Evolutionary conservation across 2,797 vertebrate genomes (phyloP).

Genomic region (Chaenodraco wilsoni): DNA sequence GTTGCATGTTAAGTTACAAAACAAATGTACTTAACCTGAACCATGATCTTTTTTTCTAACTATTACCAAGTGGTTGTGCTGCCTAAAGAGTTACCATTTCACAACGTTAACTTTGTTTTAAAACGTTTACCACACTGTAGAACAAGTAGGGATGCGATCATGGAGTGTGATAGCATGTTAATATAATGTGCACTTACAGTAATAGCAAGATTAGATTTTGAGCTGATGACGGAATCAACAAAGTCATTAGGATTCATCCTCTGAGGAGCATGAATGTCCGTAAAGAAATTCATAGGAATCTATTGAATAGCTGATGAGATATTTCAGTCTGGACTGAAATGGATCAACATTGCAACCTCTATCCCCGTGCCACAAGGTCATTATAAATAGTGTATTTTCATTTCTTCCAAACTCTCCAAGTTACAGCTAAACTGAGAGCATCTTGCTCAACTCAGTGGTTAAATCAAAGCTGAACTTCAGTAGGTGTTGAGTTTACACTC

Average conservation of each 20-base stretch:
- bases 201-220: not conserved
- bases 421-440: constrained; percentile 30
- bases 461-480: constrained; percentile 44
- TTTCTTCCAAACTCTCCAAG: constrained; percentile 2
- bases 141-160: not conserved
- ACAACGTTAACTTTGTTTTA: too few species aligned
- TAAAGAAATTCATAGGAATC: not conserved
- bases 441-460: constrained; percentile 33
- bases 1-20: too few species aligned
- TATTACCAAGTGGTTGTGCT: too few species aligned
- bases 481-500: constrained; percentile 41
- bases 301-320: not conserved
- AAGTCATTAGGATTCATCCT: not conserved
- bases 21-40: too few species aligned
- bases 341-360: not conserved
- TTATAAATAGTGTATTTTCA: constrained; percentile 19
- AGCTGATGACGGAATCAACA: not conserved
- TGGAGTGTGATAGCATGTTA: not conserved
- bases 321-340: constrained; percentile 24
- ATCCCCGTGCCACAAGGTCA: not conserved
- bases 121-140: too few species aligned
- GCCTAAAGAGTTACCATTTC: too few species aligned
- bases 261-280: not conserved
- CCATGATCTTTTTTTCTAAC: too few species aligned
- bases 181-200: not conserved